Evolutionary conservation across 2,113 vertebrate genomes (phyloP), one percentile per base, ranked within the genome.

Genomic region (Dermatemys mawii): DNA sequence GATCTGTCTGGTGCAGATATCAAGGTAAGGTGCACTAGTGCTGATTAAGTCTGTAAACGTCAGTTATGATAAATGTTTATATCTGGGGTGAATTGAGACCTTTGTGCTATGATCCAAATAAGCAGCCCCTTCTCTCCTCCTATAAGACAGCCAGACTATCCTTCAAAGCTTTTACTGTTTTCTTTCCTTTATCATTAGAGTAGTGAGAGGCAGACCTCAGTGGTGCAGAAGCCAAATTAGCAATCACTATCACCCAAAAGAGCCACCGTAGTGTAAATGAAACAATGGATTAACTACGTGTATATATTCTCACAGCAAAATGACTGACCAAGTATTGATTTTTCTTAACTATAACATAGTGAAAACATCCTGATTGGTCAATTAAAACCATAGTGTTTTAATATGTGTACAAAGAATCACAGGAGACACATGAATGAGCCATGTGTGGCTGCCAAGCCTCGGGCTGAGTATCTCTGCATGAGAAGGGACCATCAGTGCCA

Each of bases 1-100:
- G 99, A 99, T 96, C 98, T 99, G 49, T 99, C 99, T 7, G 99
- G 99, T 78, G 99, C 99, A 9, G 99, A 99, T 95, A 99, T 99
- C 94, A 99, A 99, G 98, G 99, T 99, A 87, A 87, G 90, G 79
- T 41, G n/a, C 38, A 26, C 16, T 29, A 44, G 24, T 44, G 38
- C 70, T 75, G 11, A 75, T 26, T 75, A 44, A 41, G 70, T 38
- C 44, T 44, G 9, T 75, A 75, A 75, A 75, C 10, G 3, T 83
- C 16, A 70, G 29, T 60, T 2, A 1, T n/a, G 38, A 27, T 46
- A 83, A 35, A 22, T n/a, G 32, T 27, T 81, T 48, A n/a, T 26
- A 75, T 46, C 22, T 26, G 10, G 35, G 35, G 38, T 26, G 91
- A 90, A 63, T 27, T 9, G 38, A 44, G 27, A 11, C 83, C 22